Percentiles rank a stretch among this genome's conserved stretches.
phyloP scores from a whole-genome alignment of 2,797 vertebrate species.

The Acanthornis magna region DNA sequence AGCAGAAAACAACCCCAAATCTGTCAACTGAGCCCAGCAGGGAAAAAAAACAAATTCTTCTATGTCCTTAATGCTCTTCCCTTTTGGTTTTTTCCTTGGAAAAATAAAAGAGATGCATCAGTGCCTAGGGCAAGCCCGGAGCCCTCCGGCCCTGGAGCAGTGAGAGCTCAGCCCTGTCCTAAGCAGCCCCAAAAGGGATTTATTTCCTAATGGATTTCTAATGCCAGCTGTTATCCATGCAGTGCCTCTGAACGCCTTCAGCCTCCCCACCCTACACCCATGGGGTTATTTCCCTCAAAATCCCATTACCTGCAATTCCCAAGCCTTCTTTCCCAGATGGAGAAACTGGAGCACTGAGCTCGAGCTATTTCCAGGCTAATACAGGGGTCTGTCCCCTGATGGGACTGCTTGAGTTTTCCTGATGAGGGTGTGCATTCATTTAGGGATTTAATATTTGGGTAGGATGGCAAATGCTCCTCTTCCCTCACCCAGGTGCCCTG shows the following conservation, averaged over 20 bases:
- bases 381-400: background rate
- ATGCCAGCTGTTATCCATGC: background rate
- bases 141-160: background rate
- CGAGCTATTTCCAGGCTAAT: fast-evolving
- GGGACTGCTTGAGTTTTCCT: background rate
- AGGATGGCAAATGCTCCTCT: background rate
- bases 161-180: background rate
- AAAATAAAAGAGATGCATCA: background rate
- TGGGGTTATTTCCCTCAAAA: too few species aligned
- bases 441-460: background rate
- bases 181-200: background rate
- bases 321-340: background rate
- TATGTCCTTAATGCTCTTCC: background rate
- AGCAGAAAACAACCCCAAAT: background rate
- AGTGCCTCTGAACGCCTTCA: background rate
- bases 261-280: too few species aligned
- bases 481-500: too few species aligned
- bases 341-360: background rate
- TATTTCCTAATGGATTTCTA: background rate
- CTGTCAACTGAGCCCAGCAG: background rate
- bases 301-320: background rate
- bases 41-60: background rate
- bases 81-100: background rate
- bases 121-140: background rate
- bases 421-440: background rate